Base-by-base conservation (phyloP, 2,888 invertebrate genomes). In the Microchrysa polita region DNA sequence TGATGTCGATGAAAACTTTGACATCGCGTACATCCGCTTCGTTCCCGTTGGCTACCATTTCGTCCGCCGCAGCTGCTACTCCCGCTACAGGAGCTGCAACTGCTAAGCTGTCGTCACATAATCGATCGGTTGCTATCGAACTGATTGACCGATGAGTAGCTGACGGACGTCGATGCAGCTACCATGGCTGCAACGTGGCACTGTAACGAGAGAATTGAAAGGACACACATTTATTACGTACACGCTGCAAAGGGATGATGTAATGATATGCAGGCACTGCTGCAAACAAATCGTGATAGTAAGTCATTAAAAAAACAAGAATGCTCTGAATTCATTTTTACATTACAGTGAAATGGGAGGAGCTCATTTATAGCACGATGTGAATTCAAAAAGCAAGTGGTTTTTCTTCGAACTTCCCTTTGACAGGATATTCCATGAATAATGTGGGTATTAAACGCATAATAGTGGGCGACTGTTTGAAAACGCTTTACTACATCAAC, bases 141-240 rank as follows among this genome's bases (percentile, higher is more conserved):
- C 78, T 84, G 84, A 79, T 84, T 84, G 74, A 84, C 84, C 42
- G 84, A 84, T 55, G 83, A 81, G 78, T 84, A 84, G 75, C 83
- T 84, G 71, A 84, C 82, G 72, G 85, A 83, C 67, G 84, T 83
- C 34, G 84, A 84, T 65, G 85, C 82, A 73, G 85, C 84, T 74
- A 85, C 84, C 84, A 85, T 84, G 61, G 84, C 84, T 75, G 85
- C 84, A 77, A 85, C 85, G 74, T 85, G 85, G 76, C 84, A 85
- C 85, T 85, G 79, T 61, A 77, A 75, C 40, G 55, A 76, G 75
- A 71, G 63, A 34, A 34, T n/a, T 27, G 7, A 60, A 7, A n/a
- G 10, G 12, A 48, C 12, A n/a, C 12, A 48, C 12, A n/a, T 48
- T 48, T 7, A 48, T 48, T n/a, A n/a, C n/a, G n/a, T n/a, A n/a